Conservation (phyloP, 2,888 invertebrate species). For the Agriotes lineatus region DNA sequence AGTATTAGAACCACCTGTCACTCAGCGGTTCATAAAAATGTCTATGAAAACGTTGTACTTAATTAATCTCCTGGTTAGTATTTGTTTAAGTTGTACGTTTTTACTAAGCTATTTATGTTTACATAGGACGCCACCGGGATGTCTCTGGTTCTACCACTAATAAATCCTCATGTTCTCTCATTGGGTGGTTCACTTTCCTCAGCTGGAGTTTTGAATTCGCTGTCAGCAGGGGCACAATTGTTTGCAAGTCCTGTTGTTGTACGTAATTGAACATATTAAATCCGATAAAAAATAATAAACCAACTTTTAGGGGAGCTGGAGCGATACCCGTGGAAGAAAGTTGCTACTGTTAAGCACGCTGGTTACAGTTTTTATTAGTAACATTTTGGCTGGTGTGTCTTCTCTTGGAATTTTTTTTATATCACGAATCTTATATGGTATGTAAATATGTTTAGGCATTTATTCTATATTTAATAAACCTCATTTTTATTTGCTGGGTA, state of each 20-base stretch:
- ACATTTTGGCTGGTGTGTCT: conserved; percentile 67
- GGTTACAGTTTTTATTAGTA: conserved; percentile 67
- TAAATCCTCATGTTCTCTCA: conserved; percentile 68
- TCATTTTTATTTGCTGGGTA: no score
- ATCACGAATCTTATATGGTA: conserved; percentile 68
- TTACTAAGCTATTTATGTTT: background rate
- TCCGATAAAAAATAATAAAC: no score
- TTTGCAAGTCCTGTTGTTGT: conserved; percentile 72
- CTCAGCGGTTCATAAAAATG: background rate
- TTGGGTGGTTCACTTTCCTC: conserved; percentile 71
- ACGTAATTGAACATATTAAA: conserved; percentile 53
- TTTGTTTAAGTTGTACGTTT: background rate
- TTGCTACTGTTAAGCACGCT: conserved; percentile 67
- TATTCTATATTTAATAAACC: no score
- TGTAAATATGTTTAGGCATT: no score
- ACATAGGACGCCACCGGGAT: conserved; percentile 72
- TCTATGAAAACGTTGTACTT: conserved; percentile 1
- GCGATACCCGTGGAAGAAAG: conserved; percentile 72
- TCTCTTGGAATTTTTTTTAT: conserved; percentile 67
- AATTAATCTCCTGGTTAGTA: conserved; percentile 12
- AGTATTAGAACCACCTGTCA: no score
- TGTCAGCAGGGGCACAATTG: conserved; percentile 72
- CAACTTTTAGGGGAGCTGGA: conserved; percentile 70
- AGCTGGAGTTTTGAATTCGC: conserved; percentile 70
- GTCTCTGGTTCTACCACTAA: conserved; percentile 70